phyloP scores from a whole-genome alignment of 2,113 vertebrate genomes.

The Bungarus multicinctus region DNA sequence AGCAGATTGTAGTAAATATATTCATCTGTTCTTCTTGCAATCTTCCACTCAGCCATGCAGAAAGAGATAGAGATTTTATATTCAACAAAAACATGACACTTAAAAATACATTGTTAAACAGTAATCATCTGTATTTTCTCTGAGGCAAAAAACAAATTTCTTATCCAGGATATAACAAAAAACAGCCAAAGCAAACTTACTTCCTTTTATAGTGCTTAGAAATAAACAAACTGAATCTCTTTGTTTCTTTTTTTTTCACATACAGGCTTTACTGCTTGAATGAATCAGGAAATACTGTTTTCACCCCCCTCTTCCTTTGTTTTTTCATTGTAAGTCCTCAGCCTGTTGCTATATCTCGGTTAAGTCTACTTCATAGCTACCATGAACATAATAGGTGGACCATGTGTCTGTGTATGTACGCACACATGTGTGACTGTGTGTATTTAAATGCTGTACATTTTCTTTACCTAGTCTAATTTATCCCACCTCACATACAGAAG shows the following conservation, averaged over 20 bases:
- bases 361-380: neutral
- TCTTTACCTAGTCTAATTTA: neutral
- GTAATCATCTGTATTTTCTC: neutral
- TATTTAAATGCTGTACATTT: neutral
- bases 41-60: neutral
- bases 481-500: neutral
- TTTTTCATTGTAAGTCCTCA: neutral
- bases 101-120: neutral
- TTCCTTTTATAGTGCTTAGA: neutral
- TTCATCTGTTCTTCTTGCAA: neutral
- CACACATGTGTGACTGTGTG: too few relatives aligned
- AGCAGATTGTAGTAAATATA: neutral
- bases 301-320: neutral
- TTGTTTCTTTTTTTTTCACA: neutral
- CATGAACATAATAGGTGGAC: neutral
- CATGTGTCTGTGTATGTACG: neutral
- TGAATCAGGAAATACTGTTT: neutral
- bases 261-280: neutral
- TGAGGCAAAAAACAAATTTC: neutral
- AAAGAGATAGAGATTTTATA: neutral
- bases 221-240: neutral
- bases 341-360: neutral
- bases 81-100: neutral
- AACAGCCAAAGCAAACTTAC: neutral
- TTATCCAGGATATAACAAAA: neutral